phyloP scores from a whole-genome alignment of 2,797 vertebrate species.

The Onychomys arenicola region DNA sequence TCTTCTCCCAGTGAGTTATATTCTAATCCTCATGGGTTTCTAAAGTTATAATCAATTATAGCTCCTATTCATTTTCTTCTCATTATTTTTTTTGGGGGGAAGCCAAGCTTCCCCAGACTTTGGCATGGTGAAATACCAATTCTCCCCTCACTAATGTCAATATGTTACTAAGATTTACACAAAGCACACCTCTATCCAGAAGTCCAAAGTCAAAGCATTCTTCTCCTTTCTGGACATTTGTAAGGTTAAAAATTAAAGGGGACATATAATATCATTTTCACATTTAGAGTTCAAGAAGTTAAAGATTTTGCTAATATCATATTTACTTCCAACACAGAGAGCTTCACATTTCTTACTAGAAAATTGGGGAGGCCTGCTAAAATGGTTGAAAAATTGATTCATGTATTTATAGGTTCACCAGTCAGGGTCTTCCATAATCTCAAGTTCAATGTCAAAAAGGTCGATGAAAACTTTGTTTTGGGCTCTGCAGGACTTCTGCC shows the following conservation, averaged over 20 bases:
- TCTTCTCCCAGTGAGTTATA: background rate
- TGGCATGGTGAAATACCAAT: background rate
- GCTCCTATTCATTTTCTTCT: background rate
- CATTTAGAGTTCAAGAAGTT: constrained; percentile 31
- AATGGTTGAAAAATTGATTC: background rate
- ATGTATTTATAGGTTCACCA: background rate
- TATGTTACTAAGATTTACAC: background rate
- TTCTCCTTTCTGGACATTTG: constrained; percentile 6
- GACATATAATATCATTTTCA: background rate
- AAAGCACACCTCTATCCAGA: background rate
- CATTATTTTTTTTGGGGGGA: background rate
- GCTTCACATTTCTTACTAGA: background rate
- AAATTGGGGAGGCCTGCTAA: background rate
- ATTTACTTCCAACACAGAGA: constrained; percentile 34
- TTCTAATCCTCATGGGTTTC: background rate
- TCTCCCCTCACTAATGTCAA: background rate
- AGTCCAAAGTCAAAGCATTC: background rate
- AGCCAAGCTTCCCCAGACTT: background rate
- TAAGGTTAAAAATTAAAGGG: background rate
- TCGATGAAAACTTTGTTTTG: constrained; percentile 62
- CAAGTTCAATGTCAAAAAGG: constrained; percentile 69
- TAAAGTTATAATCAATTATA: background rate
- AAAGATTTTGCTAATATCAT: background rate
- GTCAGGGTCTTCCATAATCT: constrained; percentile 52
- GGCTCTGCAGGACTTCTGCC: constrained; percentile 21